A percentile compares a stretch with the other conserved stretches of the same genome.
These are phyloP conservation scores for Spizella passerina DNA, from an alignment of 2,797 vertebrate genomes.

Conservation along the genomic window DNA sequence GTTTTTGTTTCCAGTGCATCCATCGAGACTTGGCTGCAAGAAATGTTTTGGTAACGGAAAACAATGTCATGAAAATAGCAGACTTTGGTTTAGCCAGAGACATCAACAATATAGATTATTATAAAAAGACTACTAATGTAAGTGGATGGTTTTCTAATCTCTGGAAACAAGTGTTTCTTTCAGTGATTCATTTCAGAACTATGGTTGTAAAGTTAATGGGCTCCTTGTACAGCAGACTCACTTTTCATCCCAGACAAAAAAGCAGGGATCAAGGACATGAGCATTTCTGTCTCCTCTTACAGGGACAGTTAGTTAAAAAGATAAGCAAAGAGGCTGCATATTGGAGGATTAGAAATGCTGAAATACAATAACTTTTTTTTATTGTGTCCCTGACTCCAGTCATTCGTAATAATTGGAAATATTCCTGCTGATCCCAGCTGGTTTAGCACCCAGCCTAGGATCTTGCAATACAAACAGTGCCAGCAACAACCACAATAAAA, in stretches of 20 bases:
- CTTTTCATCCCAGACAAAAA: slow-evolving; percentile 39
- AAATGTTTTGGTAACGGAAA: slow-evolving; percentile 97
- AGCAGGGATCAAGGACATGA: not conserved
- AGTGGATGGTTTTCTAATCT: slow-evolving; percentile 67
- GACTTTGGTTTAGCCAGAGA: slow-evolving; percentile 98
- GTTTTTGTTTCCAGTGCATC: slow-evolving; percentile 86
- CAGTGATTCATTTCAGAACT: slow-evolving; percentile 6
- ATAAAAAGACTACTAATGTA: slow-evolving; percentile 99
- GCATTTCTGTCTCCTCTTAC: not conserved
- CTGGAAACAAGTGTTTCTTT: slow-evolving; percentile 1
- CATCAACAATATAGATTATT: slow-evolving; percentile 99
- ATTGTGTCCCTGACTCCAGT: not conserved
- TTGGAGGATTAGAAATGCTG: not conserved
- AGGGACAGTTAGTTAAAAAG: not conserved
- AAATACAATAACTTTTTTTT: not conserved
- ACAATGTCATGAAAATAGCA: slow-evolving; percentile 98
- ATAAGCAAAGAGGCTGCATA: not conserved
- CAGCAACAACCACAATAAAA: not conserved
- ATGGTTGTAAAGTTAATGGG: slow-evolving; percentile 10
- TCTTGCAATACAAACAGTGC: not conserved
- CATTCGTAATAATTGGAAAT: not conserved
- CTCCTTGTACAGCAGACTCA: slow-evolving; percentile 28
- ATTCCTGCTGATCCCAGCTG: not conserved
- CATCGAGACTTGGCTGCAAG: slow-evolving; percentile 97
- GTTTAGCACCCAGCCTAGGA: not conserved